A percentile compares a stretch with the other conserved stretches of the same genome.
These are phyloP conservation scores for Gila orcuttii DNA, from an alignment of 2,113 vertebrate genomes.

Conservation along the genomic window DNA sequence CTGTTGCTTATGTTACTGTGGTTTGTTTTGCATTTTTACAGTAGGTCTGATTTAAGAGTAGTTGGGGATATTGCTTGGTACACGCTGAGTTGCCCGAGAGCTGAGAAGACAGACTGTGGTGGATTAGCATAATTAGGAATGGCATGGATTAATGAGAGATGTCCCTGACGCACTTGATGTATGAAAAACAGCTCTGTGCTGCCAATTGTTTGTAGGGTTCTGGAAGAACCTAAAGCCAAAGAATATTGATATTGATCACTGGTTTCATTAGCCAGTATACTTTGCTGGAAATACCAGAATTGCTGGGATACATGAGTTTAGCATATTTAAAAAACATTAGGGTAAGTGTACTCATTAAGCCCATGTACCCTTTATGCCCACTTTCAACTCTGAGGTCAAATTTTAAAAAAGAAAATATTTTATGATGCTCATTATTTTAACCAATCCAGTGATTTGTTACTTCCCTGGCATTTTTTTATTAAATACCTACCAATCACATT, in stretches of 20 bases:
- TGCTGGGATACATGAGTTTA: background rate
- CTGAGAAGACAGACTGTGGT: slow-evolving; percentile 55
- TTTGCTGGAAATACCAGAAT: background rate
- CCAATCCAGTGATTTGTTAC: too few species aligned
- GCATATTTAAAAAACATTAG: background rate
- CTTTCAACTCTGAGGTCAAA: too few species aligned
- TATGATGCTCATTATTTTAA: too few species aligned
- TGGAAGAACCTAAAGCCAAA: background rate
- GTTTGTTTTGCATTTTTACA: background rate
- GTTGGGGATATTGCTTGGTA: background rate
- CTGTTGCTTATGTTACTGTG: background rate
- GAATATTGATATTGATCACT: slow-evolving; percentile 1
- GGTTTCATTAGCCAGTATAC: background rate
- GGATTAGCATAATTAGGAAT: slow-evolving; percentile 69
- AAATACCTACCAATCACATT: too few species aligned
- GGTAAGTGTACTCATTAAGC: too few species aligned
- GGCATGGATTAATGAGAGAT: slow-evolving; percentile 66
- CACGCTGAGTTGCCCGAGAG: slow-evolving; percentile 31
- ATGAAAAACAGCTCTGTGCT: background rate
- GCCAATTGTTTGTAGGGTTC: background rate
- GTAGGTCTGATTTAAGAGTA: slow-evolving; percentile 2
- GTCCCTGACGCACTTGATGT: slow-evolving; percentile 53
- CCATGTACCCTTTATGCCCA: too few species aligned
- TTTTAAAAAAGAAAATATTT: too few species aligned
- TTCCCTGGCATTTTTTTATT: too few species aligned